Percentiles rank a stretch among this genome's conserved stretches.
These are phyloP conservation scores for Lepidurus arcticus DNA, from an alignment of 1,140 invertebrate species.

Conservation along the genomic window DNA sequence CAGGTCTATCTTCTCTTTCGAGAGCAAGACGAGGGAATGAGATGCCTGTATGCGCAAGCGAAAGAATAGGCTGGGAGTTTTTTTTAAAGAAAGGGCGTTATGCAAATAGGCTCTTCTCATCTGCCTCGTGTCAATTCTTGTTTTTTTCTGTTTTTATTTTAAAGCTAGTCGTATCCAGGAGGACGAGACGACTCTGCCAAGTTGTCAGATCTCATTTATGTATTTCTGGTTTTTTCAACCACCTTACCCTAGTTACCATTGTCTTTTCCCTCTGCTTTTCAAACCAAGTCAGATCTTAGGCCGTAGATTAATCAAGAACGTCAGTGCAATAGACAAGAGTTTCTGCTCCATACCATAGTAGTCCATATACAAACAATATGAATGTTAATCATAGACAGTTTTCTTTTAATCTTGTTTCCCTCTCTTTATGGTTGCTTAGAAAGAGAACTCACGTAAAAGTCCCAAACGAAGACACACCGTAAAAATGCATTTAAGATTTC, in stretches of 20 bases:
- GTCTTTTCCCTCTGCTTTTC: background rate
- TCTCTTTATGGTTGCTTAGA: no score
- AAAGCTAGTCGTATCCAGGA: background rate
- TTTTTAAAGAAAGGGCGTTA: slow-evolving; percentile 9
- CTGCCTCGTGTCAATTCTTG: background rate
- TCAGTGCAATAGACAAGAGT: background rate
- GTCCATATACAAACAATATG: no score
- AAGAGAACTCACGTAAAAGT: no score
- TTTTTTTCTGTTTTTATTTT: background rate
- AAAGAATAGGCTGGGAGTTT: slow-evolving; percentile 19
- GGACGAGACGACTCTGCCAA: background rate
- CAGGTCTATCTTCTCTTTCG: background rate
- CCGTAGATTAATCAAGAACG: background rate
- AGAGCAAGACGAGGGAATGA: background rate
- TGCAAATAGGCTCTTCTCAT: slow-evolving; percentile 5
- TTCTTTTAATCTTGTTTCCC: no score
- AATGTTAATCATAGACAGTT: no score
- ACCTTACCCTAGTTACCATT: background rate
- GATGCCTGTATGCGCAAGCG: background rate
- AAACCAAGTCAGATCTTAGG: background rate
- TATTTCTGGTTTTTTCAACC: background rate
- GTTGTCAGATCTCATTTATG: slow-evolving; percentile 10
- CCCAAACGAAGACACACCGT: no score
- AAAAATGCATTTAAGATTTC: no score
- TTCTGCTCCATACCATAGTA: background rate